Percentiles rank a stretch among this genome's conserved stretches.
Conservation (phyloP, 2,888 invertebrate species). For the Leptopilina myrica region DNA sequence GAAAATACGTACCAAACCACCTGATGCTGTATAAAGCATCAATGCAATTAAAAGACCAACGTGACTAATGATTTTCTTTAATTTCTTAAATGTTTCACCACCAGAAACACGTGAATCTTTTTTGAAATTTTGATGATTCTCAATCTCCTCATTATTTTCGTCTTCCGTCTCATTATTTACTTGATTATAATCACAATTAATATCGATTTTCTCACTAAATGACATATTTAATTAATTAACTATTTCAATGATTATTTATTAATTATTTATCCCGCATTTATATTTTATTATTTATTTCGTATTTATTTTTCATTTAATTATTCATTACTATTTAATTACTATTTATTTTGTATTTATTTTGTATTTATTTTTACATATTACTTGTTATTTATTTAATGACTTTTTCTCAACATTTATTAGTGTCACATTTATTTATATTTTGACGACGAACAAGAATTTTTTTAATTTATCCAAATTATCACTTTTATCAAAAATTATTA, state of each 20-base stretch:
- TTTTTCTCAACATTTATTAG: background rate
- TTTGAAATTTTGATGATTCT: conserved; percentile 6
- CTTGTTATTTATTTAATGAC: background rate
- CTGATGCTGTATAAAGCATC: conserved; percentile 87
- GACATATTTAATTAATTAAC: background rate
- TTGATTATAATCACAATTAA: conserved; percentile 17
- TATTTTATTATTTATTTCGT: no score
- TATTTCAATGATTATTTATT: background rate
- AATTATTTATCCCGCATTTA: background rate
- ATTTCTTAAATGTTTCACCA: conserved; percentile 66
- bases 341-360: no score
- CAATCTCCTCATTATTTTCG: background rate
- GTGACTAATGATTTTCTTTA: conserved; percentile 85
- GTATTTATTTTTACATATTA: no score
- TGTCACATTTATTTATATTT: background rate
- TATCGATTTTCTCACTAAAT: conserved; percentile 27
- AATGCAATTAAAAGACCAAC: conserved; percentile 86
- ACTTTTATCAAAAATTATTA: background rate
- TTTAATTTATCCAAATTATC: background rate
- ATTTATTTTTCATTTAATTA: background rate
- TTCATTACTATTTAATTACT: no score
- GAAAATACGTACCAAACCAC: conserved; percentile 84
- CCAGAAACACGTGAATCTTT: background rate
- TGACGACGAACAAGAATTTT: background rate
- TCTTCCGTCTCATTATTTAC: background rate